Evolutionary conservation across 2,797 vertebrate species (phyloP), one percentile per base, ranked within the genome.

Genomic region (Spizella passerina): DNA sequence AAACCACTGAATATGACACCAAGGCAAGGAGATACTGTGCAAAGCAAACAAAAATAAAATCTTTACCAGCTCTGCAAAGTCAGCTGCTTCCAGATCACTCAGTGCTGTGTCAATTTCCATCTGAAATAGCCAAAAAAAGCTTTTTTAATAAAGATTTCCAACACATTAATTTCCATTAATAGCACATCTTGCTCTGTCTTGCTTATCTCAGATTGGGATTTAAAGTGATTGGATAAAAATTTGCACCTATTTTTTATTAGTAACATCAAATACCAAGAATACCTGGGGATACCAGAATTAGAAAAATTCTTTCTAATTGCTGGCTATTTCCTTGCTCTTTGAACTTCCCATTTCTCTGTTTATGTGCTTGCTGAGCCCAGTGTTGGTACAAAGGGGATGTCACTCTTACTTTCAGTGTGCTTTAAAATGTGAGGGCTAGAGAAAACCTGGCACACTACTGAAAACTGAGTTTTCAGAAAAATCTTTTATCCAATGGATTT

Each of bases 61-160:
- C 9, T 97, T 98, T 97, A 99, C 99, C 99, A 99, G 98, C 96
- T 99, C 99, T 96, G 98, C 99, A 98, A 99, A 99, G 96, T 99
- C 99, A 68, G 99, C 99, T 4, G 99, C 99, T 96, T 99, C 99
- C 88, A 99, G 98, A 94, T 99, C 99, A 90, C 99, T 99, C 49
- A 99, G 96, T 41, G 98, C 98, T 7, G 98, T 98, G 78, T 99
- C 99, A 86, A 99, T 98, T 96, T 99, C 99, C 96, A 99, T 93
- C 99, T 99, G 96, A 87, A 96, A 96, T 56, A 46, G 73, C 1
- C 34, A 87, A 71, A 71, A 66, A 10, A 27, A 12, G 3, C 15
- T 24, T 41, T 81, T 88, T 70, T 4, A 80, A 49, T 1, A 80
- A 21, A 57, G 1, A 60, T 44, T 69, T 29, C 27, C 43, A 88